Conservation (phyloP, 2,797 vertebrate genomes). For the Brotogeris chrysoptera region DNA sequence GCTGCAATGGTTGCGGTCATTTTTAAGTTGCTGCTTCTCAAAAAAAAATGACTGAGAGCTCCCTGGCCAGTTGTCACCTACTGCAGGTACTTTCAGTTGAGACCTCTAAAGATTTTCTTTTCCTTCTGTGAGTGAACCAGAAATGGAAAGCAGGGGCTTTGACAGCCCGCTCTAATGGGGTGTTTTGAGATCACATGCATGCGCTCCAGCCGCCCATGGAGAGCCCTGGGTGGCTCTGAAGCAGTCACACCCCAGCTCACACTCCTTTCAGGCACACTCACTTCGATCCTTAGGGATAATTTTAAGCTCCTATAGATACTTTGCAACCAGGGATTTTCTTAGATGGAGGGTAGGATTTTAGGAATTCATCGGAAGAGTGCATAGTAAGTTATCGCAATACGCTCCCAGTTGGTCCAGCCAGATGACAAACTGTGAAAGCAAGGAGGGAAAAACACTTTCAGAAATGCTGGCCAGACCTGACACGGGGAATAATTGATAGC, state of each 20-base stretch:
- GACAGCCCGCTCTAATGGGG: background rate
- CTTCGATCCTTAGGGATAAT: background rate
- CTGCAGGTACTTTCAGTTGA: background rate
- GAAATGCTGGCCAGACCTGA: background rate
- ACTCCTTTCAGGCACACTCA: background rate
- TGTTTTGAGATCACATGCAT: background rate
- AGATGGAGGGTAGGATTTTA: background rate
- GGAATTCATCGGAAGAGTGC: background rate
- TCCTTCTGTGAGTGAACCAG: background rate
- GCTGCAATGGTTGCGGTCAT: background rate
- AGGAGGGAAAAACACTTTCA: background rate
- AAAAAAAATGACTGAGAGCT: background rate
- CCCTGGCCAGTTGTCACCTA: background rate
- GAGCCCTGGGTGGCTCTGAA: background rate
- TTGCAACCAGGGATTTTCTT: background rate
- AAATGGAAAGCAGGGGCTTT: background rate
- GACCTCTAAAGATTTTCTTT: background rate
- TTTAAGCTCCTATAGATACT: background rate
- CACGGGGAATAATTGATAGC: background rate
- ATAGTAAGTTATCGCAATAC: background rate
- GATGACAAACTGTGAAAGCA: background rate
- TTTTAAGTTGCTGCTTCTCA: background rate
- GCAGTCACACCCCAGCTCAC: background rate
- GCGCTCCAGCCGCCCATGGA: fast-evolving
- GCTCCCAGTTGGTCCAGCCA: background rate